Percentiles rank a stretch among this genome's conserved stretches.
Conservation (phyloP, 2,113 vertebrate species). For the Chitala chitala region DNA sequence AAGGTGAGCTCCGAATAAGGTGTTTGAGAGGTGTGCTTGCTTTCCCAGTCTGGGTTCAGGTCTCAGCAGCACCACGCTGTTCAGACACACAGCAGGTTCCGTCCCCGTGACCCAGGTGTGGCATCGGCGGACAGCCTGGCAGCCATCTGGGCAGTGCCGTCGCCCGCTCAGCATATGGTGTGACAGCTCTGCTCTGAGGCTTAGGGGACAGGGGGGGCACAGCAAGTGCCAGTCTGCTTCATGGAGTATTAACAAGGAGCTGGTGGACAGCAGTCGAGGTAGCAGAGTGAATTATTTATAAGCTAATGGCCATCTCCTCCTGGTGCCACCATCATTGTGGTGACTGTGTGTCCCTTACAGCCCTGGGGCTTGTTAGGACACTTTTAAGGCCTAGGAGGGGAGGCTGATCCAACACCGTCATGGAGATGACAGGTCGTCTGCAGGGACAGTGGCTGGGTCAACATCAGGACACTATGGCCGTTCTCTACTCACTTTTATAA, state of each 20-base stretch:
- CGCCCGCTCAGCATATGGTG: constrained; percentile 51
- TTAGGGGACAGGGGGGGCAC: too few species aligned
- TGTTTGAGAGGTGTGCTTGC: too few species aligned
- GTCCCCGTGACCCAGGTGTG: constrained; percentile 25
- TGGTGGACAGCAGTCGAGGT: constrained; percentile 39
- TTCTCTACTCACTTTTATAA: not conserved
- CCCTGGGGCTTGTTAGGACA: constrained; percentile 40
- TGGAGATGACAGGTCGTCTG: not conserved
- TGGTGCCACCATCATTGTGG: constrained; percentile 39
- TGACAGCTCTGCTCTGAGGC: constrained; percentile 46
- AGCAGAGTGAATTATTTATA: constrained; percentile 46
- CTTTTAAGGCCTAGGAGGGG: not conserved
- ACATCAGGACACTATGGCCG: not conserved
- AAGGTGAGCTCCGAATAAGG: not conserved
- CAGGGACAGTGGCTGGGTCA: not conserved
- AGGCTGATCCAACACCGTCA: not conserved
- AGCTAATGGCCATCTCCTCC: constrained; percentile 40
- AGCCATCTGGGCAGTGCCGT: constrained; percentile 34
- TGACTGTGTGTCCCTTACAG: constrained; percentile 32
- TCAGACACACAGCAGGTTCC: not conserved
- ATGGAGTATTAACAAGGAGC: constrained; percentile 54
- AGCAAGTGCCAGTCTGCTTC: too few species aligned
- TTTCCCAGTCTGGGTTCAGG: too few species aligned
- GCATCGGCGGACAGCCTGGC: constrained; percentile 16
- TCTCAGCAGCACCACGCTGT: not conserved